Evolutionary conservation across 2,113 vertebrate species (phyloP).

Genomic region (Irena cyanogastra): DNA sequence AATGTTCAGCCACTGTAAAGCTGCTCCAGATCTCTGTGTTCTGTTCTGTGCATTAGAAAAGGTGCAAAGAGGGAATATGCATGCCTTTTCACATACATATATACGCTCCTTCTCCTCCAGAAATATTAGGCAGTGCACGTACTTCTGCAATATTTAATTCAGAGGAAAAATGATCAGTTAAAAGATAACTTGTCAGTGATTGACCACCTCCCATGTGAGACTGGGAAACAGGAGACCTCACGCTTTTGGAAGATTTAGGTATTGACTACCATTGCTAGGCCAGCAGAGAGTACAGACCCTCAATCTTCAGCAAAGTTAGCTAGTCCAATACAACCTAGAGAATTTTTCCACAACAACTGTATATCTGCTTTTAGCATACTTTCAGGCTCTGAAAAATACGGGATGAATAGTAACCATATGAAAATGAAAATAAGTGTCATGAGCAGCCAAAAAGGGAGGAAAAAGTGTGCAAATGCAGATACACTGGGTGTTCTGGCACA

Average conservation of each 20-base stretch:
- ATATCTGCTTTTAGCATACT: neutral
- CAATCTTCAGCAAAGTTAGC: neutral
- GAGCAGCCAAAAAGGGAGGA: neutral
- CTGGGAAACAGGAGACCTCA: neutral
- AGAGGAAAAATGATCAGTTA: neutral
- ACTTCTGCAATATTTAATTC: neutral
- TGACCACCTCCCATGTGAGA: neutral
- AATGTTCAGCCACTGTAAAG: neutral
- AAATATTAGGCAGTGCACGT: neutral
- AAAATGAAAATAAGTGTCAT: neutral
- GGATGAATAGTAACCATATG: neutral
- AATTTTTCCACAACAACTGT: neutral
- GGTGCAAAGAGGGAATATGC: neutral
- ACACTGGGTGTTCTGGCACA: rapidly evolving
- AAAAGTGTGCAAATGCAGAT: neutral
- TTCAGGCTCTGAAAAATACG: neutral
- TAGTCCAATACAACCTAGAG: neutral
- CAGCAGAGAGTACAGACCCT: neutral
- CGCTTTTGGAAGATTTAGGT: neutral
- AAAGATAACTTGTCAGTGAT: neutral
- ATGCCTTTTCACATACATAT: neutral
- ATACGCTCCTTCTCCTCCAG: neutral
- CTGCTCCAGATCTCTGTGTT: neutral
- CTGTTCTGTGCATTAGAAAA: neutral
- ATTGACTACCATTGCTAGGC: neutral